Evolutionary conservation across 2,113 vertebrate species (phyloP), one percentile per base, ranked within the genome.

Genomic region (Cynopterus brachyotis): DNA sequence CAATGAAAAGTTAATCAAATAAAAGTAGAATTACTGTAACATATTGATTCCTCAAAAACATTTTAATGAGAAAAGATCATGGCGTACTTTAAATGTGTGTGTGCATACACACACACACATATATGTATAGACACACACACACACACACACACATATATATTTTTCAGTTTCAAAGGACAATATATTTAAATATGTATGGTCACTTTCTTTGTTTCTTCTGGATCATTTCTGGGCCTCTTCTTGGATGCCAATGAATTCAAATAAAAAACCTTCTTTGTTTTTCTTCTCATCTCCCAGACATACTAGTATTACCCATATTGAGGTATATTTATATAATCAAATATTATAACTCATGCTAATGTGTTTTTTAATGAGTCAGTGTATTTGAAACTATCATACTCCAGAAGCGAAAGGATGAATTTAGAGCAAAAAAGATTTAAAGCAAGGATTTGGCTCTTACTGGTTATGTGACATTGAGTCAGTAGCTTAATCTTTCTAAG

Each of bases 261-360:
- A 12, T 19, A 94, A 19, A 5, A 6, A 88, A 9, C 3, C 1
- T 30, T 26, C 1, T 35, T 6, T 64, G n/a, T 53, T 94, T 93
- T 76, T 55, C 35, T 90, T 85, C 19, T 55, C 67, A 83, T 62
- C 53, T 85, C 7, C 26, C 28, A 47, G 83, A 28, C 5, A 69
- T 66, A 62, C 3, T 59, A 37, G 40, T 84, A 11, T 60, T 79
- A 81, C 20, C 2, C 6, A 42, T 20, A n/a, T 11, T 55, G 19
- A 86, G 5, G 75, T 17, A 94, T 80, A 55, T 72, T 64, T 80
- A 67, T 70, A 70, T 84, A 88, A 53, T 87, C 10, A 59, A 92
- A 47, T 75, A 64, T 79, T 72, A 40, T 75, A 88, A 87, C 10
- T 35, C 5, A 81, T 47, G 1, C 28, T 94, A 57, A 53, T 76